Conservation (phyloP, 1,140 invertebrate genomes). For the Eriosoma lanigerum region DNA sequence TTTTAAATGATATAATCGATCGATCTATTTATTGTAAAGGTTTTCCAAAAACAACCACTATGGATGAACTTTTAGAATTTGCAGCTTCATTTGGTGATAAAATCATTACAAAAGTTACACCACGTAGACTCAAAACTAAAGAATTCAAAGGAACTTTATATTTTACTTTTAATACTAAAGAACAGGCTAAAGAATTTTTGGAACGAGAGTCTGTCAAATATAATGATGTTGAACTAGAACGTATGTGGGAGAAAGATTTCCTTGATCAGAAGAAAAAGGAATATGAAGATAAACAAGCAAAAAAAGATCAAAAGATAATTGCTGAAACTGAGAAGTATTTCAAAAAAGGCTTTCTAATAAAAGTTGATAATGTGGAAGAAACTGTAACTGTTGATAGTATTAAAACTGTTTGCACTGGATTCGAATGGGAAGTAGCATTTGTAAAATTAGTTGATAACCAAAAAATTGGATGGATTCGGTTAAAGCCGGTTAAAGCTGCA, state of each 20-base stretch:
- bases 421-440: slow-evolving; percentile 44
- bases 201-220: slow-evolving; percentile 55
- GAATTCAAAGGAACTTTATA: slow-evolving; percentile 89
- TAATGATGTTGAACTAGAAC: slow-evolving; percentile 16
- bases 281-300: slow-evolving; percentile 13
- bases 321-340: slow-evolving; percentile 44
- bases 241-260: slow-evolving; percentile 41
- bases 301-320: slow-evolving; percentile 30
- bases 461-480: slow-evolving; percentile 29
- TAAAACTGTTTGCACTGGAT: not conserved
- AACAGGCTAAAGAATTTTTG: slow-evolving; percentile 72
- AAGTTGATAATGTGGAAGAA: slow-evolving; percentile 5
- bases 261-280: slow-evolving; percentile 24
- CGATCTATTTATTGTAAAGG: slow-evolving; percentile 88
- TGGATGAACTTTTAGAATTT: slow-evolving; percentile 75
- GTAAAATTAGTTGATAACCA: slow-evolving; percentile 1
- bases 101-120: slow-evolving; percentile 64
- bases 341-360: slow-evolving; percentile 42
- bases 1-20: slow-evolving; percentile 72
- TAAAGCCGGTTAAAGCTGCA: slow-evolving; percentile 24
- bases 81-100: slow-evolving; percentile 78
- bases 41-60: slow-evolving; percentile 71
- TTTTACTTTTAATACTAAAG: slow-evolving; percentile 76
- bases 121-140: slow-evolving; percentile 71
- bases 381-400: slow-evolving; percentile 16